Conservation (phyloP, 2,113 vertebrate species). For the Chaetops frenatus region DNA sequence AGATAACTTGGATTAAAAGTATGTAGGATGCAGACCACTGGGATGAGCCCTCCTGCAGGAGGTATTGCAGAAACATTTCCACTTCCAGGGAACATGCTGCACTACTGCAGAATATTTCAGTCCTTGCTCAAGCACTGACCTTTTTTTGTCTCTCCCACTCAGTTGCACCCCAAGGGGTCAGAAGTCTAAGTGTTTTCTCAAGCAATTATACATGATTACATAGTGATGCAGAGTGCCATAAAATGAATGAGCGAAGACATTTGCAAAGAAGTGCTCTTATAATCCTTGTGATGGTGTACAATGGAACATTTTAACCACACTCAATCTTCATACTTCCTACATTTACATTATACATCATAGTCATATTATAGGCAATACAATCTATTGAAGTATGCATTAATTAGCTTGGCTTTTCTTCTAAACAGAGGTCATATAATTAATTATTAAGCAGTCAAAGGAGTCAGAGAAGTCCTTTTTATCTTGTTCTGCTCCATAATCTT, state of each 20-base stretch:
- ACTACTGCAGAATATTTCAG: background rate
- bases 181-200: conserved; percentile 31
- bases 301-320: background rate
- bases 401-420: conserved; percentile 27
- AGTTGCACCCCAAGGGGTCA: background rate
- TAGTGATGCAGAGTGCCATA: background rate
- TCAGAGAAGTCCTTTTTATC: background rate
- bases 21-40: background rate
- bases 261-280: conserved; percentile 34
- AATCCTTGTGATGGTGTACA: background rate
- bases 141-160: background rate
- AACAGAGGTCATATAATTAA: conserved; percentile 21
- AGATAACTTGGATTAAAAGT: background rate
- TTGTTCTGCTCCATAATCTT: conserved; percentile 34
- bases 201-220: conserved; percentile 45
- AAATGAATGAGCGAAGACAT: conserved; percentile 32
- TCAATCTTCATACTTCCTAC: conserved; percentile 27
- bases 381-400: conserved; percentile 22
- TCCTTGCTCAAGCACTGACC: background rate
- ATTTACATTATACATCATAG: conserved; percentile 8
- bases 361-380: background rate
- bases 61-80: background rate
- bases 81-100: background rate
- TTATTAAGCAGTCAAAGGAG: conserved; percentile 40
- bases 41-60: background rate